Base-by-base conservation (phyloP, 2,888 invertebrate species). In the Mystacides longicornis region DNA sequence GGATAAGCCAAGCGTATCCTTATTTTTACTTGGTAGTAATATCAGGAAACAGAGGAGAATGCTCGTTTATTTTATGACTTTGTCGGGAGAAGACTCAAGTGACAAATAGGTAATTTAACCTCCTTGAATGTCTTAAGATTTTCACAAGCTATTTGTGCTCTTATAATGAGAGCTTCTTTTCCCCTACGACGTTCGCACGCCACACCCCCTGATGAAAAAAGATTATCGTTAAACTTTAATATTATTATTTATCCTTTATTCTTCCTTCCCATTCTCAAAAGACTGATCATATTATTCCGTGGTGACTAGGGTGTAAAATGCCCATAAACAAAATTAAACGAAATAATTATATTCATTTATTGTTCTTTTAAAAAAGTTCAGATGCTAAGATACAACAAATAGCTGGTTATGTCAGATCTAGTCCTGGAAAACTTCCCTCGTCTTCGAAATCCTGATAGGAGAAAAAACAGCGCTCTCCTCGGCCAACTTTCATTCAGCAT, bases 121-220 rank as follows among this genome's bases (percentile, higher is more conserved):
- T 54, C 57, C 57, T 51, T 31, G 53, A 49, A 56, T 53, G 52
- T 54, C 56, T 58, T 54, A 58, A 60, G 58, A 60, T 58, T 58
- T 60, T 60, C 58, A 56, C 60, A 58, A 56, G 56, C 60, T 58
- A 60, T 60, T 60, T 58, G 60, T 58, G 56, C 43, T 49, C 56
- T 50, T 52, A 56, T 60, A 60, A 60, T 56, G 58, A 60, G 58
- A 58, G 54, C 60, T 56, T 54, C 55, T 42, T 51, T 46, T 23
- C 42, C 27, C 18, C 18, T n/a, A n/a, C n/a, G n/a, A n/a, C n/a
- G n/a, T n/a, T n/a, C n/a, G n/a, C n/a, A n/a, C n/a, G n/a, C n/a
- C n/a, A n/a, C n/a, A n/a, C 21, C 46, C 37, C 51, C 27, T 20
- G 18, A 37, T 33, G 23, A 43, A 31, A 48, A 55, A 50, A 49